Evolutionary conservation across 2,888 invertebrate genomes (phyloP).

Genomic region (Mesopsocus fuscifrons): DNA sequence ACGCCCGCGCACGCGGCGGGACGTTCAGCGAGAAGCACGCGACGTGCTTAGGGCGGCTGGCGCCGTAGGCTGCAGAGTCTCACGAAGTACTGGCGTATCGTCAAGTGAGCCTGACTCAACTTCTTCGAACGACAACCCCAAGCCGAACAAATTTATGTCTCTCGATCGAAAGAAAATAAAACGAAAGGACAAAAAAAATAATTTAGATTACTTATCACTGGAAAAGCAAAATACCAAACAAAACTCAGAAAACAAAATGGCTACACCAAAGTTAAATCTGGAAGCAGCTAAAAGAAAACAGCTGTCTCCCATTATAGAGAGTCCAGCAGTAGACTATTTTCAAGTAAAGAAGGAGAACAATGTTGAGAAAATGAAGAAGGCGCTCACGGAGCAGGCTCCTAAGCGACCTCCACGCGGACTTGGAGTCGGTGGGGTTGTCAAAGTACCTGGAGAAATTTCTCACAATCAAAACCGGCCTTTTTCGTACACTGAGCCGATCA

Average conservation of each 20-base stretch:
- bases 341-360: slow-evolving; percentile 23
- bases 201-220: slow-evolving; percentile 6
- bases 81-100: slow-evolving; percentile 9
- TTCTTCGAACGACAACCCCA: slow-evolving; percentile 7
- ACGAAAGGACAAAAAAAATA: background rate
- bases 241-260: background rate
- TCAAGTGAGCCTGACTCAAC: background rate
- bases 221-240: too few relatives aligned
- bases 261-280: background rate
- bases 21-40: slow-evolving; percentile 34
- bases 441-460: slow-evolving; percentile 35
- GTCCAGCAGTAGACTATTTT: slow-evolving; percentile 50
- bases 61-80: slow-evolving; percentile 32
- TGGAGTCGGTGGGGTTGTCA: slow-evolving; percentile 33
- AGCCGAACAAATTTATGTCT: background rate
- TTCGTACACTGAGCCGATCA: slow-evolving; percentile 45
- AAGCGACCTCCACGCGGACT: slow-evolving; percentile 33
- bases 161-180: slow-evolving; percentile 6
- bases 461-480: slow-evolving; percentile 61
- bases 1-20: slow-evolving; percentile 6
- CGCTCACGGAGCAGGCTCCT: slow-evolving; percentile 30
- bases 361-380: slow-evolving; percentile 59
- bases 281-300: slow-evolving; percentile 42
- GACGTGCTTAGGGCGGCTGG: slow-evolving; percentile 48
- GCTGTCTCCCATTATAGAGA: slow-evolving; percentile 61